Percentiles rank a stretch among this genome's conserved stretches.
Evolutionary conservation across 92 coral and sea anemone species (phyloP).

Genomic region (Umimayanthus chanpuru): DNA sequence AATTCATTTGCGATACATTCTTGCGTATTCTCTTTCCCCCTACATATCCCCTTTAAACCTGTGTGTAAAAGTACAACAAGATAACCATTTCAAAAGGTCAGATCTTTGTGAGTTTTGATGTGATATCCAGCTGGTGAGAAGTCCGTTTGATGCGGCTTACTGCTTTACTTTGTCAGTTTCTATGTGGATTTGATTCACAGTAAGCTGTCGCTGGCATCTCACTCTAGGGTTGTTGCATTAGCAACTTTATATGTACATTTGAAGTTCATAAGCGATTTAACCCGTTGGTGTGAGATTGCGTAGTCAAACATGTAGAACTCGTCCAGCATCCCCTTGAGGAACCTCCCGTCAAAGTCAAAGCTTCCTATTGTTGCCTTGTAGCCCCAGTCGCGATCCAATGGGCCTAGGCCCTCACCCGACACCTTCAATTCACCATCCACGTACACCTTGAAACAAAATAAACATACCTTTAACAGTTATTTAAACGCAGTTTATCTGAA

Average conservation of each 20-base stretch:
- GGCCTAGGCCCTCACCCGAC: slow-evolving; percentile 68
- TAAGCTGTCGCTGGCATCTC: neutral
- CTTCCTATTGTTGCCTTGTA: slow-evolving; percentile 96
- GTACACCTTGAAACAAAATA: slow-evolving; percentile 65
- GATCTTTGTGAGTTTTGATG: neutral
- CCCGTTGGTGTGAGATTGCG: slow-evolving; percentile 79
- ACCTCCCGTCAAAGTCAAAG: slow-evolving; percentile 92
- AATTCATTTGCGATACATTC: too few relatives aligned
- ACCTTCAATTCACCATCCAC: slow-evolving; percentile 78
- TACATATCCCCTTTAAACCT: neutral
- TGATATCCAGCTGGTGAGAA: neutral
- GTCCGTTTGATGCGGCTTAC: neutral
- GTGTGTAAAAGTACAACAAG: neutral
- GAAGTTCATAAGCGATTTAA: slow-evolving; percentile 69
- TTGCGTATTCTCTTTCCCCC: neutral
- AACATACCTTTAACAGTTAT: too few relatives aligned
- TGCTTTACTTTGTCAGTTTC: neutral
- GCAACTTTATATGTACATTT: slow-evolving; percentile 52
- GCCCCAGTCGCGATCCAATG: slow-evolving; percentile 95
- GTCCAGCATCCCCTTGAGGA: slow-evolving; percentile 77
- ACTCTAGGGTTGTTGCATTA: too few relatives aligned
- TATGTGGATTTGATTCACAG: neutral
- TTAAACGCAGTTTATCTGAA: too few relatives aligned
- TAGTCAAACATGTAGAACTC: slow-evolving; percentile 90
- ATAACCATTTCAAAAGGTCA: neutral